Evolutionary conservation across 2,888 invertebrate genomes (phyloP), one percentile per base, ranked within the genome.

Genomic region (Ormyrus nitidulus): DNA sequence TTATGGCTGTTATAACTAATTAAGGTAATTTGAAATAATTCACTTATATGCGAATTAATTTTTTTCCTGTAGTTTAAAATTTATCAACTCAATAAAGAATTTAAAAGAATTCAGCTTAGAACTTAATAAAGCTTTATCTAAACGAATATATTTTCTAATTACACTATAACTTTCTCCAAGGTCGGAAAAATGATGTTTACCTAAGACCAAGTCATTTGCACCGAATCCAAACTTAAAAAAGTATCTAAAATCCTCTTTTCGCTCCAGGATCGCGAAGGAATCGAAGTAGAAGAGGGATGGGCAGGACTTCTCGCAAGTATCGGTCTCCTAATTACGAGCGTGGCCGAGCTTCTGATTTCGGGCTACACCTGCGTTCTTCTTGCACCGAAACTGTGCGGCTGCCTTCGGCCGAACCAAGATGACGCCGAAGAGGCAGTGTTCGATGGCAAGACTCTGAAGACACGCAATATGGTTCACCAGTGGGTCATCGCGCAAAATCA

Each of bases 301-400:
- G 92, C 93, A 1, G 93, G 93, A 0, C 91, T 94, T 65, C 89
- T 94, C 49, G 92, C 93, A 10, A 94, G 94, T 90, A 92, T 93
- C 77, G 93, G 93, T 0, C 90, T 95, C 6, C 91, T 94, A 68
- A 91, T 94, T 82, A 92, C 93, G 44, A 93, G 93, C 9, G 88
- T 91, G 0, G 91, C 93, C 19, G 94, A 94, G 73, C 85, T 90
- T 9, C 82, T 90, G 48, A 85, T 89, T 10, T 88, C 90, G 19
- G 89, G 89, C 62, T 90, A 90, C 84, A 89, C 85, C 62, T 90
- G 90, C 77, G 83, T 89, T 61, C 88, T 87, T 70, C 85, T 90
- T 71, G 87, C 89, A 46, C 90, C 90, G 6, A 89, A 89, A 77
- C 86, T 90, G 13, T 90, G 90, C 83, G 86, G 89, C 44, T 90